Percentiles rank a stretch among this genome's conserved stretches.
phyloP scores from a whole-genome alignment of 2,113 vertebrate species.

The human (Homo sapiens) region GRCh38 chr13:94357001-94357500 shows the following conservation, averaged over 20 bases:
- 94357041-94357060: neutral
- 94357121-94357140: neutral
- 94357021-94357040: rapidly evolving
- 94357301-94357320: neutral
- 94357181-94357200: neutral
- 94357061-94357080: neutral
- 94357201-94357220: neutral
- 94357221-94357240: neutral
- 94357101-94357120: neutral
- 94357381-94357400: neutral
- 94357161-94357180: neutral
- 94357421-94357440: neutral
- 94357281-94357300: neutral
- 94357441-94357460: neutral
- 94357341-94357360: neutral
- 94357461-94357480: neutral
- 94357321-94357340: neutral
- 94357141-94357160: neutral
- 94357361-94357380: rapidly evolving
- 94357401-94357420: no score
- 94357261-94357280: neutral
- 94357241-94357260: neutral
- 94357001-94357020: neutral
- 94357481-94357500: rapidly evolving
- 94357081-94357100: neutral